Evolutionary conservation across 2,113 vertebrate species (phyloP).

Genomic region (Passer montanus): DNA sequence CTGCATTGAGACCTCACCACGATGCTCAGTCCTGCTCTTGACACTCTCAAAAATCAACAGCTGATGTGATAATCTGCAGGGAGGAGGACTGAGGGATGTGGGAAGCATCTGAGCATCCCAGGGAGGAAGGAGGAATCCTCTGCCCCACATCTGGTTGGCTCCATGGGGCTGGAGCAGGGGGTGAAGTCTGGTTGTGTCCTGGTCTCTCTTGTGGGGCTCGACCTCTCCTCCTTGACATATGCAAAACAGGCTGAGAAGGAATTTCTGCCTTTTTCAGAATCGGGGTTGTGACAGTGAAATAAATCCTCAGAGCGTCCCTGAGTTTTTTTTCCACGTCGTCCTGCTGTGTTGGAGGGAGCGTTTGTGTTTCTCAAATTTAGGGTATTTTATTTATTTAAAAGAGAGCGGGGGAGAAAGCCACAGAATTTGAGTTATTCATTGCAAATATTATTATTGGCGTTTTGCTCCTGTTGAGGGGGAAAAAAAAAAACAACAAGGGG

Average conservation of each 20-base stretch:
- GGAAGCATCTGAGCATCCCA: background rate
- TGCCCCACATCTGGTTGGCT: background rate
- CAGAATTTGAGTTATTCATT: conserved; percentile 63
- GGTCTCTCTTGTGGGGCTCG: background rate
- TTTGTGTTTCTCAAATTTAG: conserved; percentile 21
- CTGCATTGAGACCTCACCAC: fast-evolving
- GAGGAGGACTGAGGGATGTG: background rate
- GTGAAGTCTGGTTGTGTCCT: background rate
- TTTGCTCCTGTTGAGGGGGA: background rate
- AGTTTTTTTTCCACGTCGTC: background rate
- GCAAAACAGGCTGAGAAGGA: background rate
- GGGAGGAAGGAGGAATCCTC: background rate
- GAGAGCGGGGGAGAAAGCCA: conserved; percentile 45
- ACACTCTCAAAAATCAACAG: fast-evolving
- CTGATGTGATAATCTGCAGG: fast-evolving
- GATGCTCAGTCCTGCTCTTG: background rate
- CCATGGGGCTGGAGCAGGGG: background rate
- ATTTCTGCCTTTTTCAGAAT: background rate
- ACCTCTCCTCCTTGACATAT: background rate
- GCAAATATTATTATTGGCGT: conserved; percentile 65
- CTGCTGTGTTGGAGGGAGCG: background rate
- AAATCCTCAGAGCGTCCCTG: background rate
- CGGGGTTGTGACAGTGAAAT: background rate
- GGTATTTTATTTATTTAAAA: conserved; percentile 55
- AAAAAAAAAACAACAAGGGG: background rate